A percentile compares a stretch with the other conserved stretches of the same genome.
phyloP scores from a whole-genome alignment of 2,888 invertebrate genomes.

The Sycophila texana region DNA sequence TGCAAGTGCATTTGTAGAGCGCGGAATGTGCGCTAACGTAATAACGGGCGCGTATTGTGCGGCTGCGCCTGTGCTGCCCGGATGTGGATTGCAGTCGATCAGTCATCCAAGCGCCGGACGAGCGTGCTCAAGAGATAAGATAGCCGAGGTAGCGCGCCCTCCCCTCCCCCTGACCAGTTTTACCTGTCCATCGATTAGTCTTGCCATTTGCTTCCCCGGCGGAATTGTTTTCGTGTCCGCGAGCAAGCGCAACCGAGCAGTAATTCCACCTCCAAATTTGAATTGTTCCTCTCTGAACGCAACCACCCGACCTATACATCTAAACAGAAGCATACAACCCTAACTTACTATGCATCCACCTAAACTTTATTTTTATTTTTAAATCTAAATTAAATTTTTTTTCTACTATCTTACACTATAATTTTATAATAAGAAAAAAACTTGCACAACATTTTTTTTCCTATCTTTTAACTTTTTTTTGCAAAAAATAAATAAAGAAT shows the following conservation, averaged over 20 bases:
- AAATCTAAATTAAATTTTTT: too few species aligned
- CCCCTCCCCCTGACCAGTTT: not conserved
- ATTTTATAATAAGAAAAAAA: too few species aligned
- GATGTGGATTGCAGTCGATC: constrained; percentile 58
- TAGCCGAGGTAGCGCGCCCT: constrained; percentile 17
- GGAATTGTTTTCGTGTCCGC: constrained; percentile 34
- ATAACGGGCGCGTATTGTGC: constrained; percentile 12
- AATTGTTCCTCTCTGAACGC: constrained; percentile 10
- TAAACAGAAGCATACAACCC: too few species aligned
- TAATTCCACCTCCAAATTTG: constrained; percentile 38
- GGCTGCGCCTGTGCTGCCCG: constrained; percentile 7
- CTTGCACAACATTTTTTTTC: too few species aligned
- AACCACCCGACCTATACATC: not conserved
- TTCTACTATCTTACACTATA: too few species aligned
- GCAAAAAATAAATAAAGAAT: too few species aligned
- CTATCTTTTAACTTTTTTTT: too few species aligned
- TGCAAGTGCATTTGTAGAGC: constrained; percentile 43
- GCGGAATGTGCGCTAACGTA: constrained; percentile 16
- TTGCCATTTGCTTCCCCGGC: constrained; percentile 16
- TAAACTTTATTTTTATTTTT: not conserved
- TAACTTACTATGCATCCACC: too few species aligned
- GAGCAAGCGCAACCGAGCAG: not conserved
- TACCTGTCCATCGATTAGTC: constrained; percentile 47
- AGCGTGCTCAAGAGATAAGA: constrained; percentile 46
- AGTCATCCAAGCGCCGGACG: constrained; percentile 55